These are phyloP conservation scores for Psettodes erumei DNA, from an alignment of 2,113 vertebrate genomes.

Conservation along the genomic window DNA sequence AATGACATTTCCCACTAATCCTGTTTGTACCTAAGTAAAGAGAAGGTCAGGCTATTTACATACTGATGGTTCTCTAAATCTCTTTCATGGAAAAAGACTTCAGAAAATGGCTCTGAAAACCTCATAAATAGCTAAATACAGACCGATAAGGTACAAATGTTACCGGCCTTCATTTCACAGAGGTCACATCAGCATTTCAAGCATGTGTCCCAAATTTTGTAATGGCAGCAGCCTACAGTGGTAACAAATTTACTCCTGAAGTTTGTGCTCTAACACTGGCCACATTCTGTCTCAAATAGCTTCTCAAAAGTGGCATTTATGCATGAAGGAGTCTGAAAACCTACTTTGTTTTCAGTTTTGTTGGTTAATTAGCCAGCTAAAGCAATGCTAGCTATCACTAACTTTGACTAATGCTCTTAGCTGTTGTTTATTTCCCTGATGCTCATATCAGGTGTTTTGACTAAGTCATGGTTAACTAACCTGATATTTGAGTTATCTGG, in stretches of 20 bases:
- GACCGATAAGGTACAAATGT: not conserved
- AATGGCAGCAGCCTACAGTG: no score
- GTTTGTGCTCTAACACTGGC: not conserved
- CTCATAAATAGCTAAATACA: not conserved
- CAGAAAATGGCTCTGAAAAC: not conserved
- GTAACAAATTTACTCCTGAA: not conserved
- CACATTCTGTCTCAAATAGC: not conserved
- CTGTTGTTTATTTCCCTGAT: not conserved
- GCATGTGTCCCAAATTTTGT: not conserved
- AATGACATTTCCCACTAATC: not conserved
- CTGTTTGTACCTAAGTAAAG: constrained; percentile 3
- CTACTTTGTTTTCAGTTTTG: constrained; percentile 7
- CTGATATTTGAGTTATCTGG: not conserved
- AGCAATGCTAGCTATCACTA: constrained; percentile 1
- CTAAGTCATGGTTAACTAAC: no score
- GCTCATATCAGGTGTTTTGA: not conserved
- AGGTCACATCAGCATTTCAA: not conserved
- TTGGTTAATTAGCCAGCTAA: constrained; percentile 18
- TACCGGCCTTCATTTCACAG: not conserved
- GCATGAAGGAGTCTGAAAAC: not conserved
- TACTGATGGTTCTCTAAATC: not conserved
- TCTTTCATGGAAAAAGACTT: not conserved
- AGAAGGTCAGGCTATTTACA: not conserved
- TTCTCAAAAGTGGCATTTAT: not conserved
- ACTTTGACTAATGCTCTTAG: not conserved